These are phyloP conservation scores for Henricia sp. DNA, from an alignment of 53 echinoderm and acorn worm genomes.

Conservation along the genomic window DNA sequence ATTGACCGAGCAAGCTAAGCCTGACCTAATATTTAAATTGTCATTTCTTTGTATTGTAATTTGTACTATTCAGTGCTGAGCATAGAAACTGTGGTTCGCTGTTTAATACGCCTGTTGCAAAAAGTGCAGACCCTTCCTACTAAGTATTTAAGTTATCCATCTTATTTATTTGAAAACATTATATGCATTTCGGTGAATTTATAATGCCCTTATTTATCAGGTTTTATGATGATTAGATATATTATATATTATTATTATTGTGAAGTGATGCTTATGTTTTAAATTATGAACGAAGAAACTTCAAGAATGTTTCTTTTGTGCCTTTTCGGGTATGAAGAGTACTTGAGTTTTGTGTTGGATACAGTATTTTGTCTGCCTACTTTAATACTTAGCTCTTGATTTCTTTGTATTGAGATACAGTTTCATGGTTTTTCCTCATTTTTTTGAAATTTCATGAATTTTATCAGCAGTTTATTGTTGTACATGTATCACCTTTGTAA, in stretches of 20 bases:
- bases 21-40: slow-evolving; percentile 48
- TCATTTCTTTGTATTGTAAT: slow-evolving; percentile 67
- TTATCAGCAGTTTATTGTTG: no score
- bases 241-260: slow-evolving; percentile 69
- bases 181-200: slow-evolving; percentile 76
- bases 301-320: slow-evolving; percentile 36
- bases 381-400: no score
- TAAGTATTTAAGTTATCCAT: slow-evolving; percentile 70
- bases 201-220: slow-evolving; percentile 77
- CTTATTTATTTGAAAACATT: slow-evolving; percentile 76
- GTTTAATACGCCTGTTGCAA: slow-evolving; percentile 26
- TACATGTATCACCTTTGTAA: slow-evolving; percentile 12
- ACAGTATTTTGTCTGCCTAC: slow-evolving; percentile 41
- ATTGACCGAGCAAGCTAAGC: slow-evolving; percentile 51
- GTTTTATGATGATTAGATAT: slow-evolving; percentile 72
- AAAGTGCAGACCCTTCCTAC: slow-evolving; percentile 45
- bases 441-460: slow-evolving; percentile 7
- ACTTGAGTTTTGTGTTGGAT: slow-evolving; percentile 48
- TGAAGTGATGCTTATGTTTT: slow-evolving; percentile 62
- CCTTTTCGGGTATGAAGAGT: slow-evolving; percentile 44
- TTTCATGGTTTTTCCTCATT: background rate
- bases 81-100: slow-evolving; percentile 60
- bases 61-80: slow-evolving; percentile 69
- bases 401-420: slow-evolving; percentile 19
- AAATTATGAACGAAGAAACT: slow-evolving; percentile 53